Evolutionary conservation across 2,113 vertebrate species (phyloP).

Genomic region (Ovis canadensis): DNA sequence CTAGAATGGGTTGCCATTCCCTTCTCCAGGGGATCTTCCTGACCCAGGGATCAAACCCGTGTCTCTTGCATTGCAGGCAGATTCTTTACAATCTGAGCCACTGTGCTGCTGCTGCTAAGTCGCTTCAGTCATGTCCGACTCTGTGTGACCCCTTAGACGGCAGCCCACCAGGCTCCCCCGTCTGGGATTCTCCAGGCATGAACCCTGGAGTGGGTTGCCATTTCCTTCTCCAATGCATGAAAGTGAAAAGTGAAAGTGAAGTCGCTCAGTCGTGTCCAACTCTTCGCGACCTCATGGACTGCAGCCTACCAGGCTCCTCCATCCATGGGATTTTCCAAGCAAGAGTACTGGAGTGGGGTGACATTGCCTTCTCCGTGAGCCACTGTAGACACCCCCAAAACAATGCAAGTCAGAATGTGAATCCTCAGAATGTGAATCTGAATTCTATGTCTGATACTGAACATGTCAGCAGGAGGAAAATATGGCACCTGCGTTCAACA

Average conservation of each 20-base stretch:
- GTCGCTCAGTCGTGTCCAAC: too few relatives aligned
- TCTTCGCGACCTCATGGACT: fast-evolving
- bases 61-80: neutral
- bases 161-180: too few relatives aligned
- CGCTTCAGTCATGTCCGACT: fast-evolving
- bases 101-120: neutral
- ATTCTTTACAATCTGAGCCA: neutral
- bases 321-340: too few relatives aligned
- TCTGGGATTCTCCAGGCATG: too few relatives aligned
- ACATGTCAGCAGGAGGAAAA: neutral
- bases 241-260: too few relatives aligned
- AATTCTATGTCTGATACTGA: neutral
- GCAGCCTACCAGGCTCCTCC: too few relatives aligned
- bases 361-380: too few relatives aligned
- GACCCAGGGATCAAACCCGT: neutral
- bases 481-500: neutral
- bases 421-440: neutral
- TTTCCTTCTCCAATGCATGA: too few relatives aligned
- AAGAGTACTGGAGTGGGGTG: too few relatives aligned
- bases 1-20: neutral
- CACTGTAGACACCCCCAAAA: neutral
- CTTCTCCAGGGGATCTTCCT: neutral
- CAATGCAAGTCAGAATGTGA: neutral
- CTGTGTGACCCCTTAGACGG: fast-evolving
- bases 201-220: too few relatives aligned